Conservation (phyloP, 2,888 invertebrate genomes). For the Tipula vernalis region DNA sequence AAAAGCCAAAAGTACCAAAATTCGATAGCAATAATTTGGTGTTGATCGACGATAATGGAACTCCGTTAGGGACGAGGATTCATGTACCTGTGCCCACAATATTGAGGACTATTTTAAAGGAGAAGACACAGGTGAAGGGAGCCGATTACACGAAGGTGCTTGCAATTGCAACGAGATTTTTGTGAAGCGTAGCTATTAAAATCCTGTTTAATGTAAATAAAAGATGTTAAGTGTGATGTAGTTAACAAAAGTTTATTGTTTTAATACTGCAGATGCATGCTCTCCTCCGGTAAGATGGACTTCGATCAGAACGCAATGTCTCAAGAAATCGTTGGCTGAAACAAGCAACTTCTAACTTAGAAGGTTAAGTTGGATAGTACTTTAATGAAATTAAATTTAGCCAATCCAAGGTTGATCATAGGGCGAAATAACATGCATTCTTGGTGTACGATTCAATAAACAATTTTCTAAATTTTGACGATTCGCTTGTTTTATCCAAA, state of each 20-base stretch:
- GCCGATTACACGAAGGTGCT: conserved; percentile 87
- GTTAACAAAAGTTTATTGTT: background rate
- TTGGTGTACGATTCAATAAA: too few relatives aligned
- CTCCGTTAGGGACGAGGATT: conserved; percentile 89
- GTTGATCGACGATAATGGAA: conserved; percentile 86
- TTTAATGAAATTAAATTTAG: too few relatives aligned
- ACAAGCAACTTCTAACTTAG: too few relatives aligned
- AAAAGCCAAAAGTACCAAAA: conserved; percentile 68
- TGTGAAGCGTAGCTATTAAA: background rate
- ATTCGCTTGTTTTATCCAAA: too few relatives aligned
- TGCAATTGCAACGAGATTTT: conserved; percentile 76
- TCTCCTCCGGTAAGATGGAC: too few relatives aligned
- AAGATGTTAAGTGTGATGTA: background rate
- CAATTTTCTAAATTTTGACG: too few relatives aligned
- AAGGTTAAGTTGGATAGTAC: too few relatives aligned
- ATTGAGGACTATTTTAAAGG: conserved; percentile 69
- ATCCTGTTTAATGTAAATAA: background rate
- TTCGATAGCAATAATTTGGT: conserved; percentile 95
- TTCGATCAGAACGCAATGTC: too few relatives aligned
- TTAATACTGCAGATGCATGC: background rate
- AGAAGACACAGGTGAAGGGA: conserved; percentile 66
- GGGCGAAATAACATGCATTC: too few relatives aligned
- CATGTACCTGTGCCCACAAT: conserved; percentile 89
- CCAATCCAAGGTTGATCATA: too few relatives aligned
- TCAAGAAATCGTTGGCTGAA: too few relatives aligned